Percentiles rank a stretch among this genome's conserved stretches.
These are phyloP conservation scores for Gastracanthus pulcherrimus DNA, from an alignment of 2,888 invertebrate species.

Conservation along the genomic window DNA sequence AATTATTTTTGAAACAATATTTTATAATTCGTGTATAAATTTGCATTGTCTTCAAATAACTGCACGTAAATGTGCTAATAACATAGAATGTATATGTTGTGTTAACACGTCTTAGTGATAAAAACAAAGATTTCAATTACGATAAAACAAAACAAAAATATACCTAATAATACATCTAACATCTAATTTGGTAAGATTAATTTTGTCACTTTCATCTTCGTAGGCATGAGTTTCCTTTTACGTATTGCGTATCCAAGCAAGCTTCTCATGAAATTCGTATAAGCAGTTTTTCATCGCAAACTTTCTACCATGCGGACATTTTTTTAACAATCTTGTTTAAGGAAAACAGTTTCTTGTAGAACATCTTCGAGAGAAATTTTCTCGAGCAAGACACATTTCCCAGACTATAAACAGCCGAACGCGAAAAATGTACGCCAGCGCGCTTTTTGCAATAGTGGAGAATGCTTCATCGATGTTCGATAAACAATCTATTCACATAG, in stretches of 20 bases:
- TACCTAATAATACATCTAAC: not conserved
- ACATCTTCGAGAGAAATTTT: slow-evolving; percentile 32
- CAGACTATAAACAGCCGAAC: not conserved
- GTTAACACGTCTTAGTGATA: not conserved
- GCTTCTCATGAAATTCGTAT: not conserved
- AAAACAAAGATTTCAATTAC: not conserved
- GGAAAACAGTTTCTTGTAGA: not conserved
- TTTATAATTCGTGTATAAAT: not conserved
- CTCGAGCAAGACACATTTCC: not conserved
- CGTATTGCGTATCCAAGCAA: not conserved
- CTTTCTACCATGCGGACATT: slow-evolving; percentile 35
- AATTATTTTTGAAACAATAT: too few relatives aligned
- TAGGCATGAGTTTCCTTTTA: not conserved
- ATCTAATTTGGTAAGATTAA: not conserved
- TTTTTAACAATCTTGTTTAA: not conserved
- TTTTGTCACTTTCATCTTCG: slow-evolving; percentile 5
- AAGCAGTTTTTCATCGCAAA: slow-evolving; percentile 27
- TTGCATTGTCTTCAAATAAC: not conserved
- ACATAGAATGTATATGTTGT: not conserved
- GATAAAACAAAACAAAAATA: not conserved
- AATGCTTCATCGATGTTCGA: too few relatives aligned
- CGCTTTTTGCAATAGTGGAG: too few relatives aligned
- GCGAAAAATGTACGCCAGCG: not conserved
- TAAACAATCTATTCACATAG: not conserved
- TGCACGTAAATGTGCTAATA: not conserved